Evolutionary conservation across 1,140 invertebrate genomes (phyloP).

Genomic region (Calosoma granatense): DNA sequence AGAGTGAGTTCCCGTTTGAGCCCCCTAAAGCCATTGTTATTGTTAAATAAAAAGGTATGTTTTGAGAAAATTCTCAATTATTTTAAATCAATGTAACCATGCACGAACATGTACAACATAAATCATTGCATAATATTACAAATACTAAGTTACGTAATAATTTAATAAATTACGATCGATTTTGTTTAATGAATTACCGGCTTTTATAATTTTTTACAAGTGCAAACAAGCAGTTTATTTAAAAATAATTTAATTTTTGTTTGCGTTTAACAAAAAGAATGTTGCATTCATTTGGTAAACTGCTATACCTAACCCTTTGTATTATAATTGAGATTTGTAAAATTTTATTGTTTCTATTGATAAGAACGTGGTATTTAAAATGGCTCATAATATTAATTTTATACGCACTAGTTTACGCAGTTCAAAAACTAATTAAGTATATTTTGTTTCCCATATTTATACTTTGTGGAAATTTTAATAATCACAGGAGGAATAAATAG

Average conservation of each 20-base stretch:
- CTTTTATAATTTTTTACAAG: neutral
- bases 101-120: too few species aligned
- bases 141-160: too few species aligned
- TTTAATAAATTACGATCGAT: too few species aligned
- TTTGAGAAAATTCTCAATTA: too few species aligned
- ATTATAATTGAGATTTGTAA: constrained; percentile 7
- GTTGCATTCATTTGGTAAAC: neutral
- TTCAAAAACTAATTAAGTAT: neutral
- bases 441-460: neutral
- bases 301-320: neutral
- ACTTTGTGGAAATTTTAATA: neutral
- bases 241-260: too few species aligned
- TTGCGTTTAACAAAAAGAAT: too few species aligned
- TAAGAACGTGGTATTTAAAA: neutral
- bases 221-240: too few species aligned
- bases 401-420: neutral
- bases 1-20: too few species aligned
- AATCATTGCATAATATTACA: too few species aligned
- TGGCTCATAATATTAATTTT: neutral
- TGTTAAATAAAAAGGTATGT: too few species aligned
- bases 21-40: too few species aligned
- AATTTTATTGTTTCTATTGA: neutral
- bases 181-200: constrained; percentile 2
- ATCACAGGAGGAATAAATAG: neutral
- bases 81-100: too few species aligned